A percentile compares a stretch with the other conserved stretches of the same genome.
phyloP scores from a whole-genome alignment of 2,888 invertebrate species.

The Hymenopus coronatus region DNA sequence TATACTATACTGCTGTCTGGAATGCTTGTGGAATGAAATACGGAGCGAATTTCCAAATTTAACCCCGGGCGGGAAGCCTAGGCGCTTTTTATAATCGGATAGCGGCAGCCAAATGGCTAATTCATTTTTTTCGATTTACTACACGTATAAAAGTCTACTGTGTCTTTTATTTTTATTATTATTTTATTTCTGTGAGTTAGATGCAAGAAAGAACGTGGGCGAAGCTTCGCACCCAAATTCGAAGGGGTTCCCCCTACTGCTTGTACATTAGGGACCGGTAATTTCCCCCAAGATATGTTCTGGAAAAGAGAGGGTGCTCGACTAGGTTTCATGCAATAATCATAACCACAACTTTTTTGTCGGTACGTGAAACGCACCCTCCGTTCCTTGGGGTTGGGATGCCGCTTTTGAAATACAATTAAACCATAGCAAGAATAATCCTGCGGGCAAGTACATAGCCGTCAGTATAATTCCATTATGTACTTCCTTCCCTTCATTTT shows the following conservation, averaged over 20 bases:
- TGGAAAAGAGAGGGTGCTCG: not conserved
- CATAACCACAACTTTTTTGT: not conserved
- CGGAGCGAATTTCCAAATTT: slow-evolving; percentile 22
- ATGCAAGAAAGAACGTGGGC: not conserved
- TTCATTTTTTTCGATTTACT: slow-evolving; percentile 28
- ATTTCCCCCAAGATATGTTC: slow-evolving; percentile 14
- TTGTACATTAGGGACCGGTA: not conserved
- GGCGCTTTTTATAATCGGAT: slow-evolving; percentile 29
- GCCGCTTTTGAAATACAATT: not conserved
- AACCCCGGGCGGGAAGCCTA: slow-evolving; percentile 19
- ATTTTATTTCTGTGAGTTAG: slow-evolving; percentile 19
- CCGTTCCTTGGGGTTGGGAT: not conserved
- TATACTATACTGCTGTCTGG: not conserved
- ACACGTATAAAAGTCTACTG: slow-evolving; percentile 21
- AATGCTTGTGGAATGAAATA: slow-evolving; percentile 18
- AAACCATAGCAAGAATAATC: not conserved
- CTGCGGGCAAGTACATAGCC: not conserved
- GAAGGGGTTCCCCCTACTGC: not conserved
- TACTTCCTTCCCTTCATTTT: not conserved
- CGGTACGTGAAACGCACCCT: not conserved
- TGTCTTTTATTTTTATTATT: slow-evolving; percentile 8
- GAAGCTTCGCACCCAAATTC: not conserved
- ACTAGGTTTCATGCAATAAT: not conserved
- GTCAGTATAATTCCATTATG: not conserved
- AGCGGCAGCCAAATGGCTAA: slow-evolving; percentile 28